These are phyloP conservation scores for Brenthis daphne DNA, from an alignment of 2,888 invertebrate species.

Conservation along the genomic window DNA sequence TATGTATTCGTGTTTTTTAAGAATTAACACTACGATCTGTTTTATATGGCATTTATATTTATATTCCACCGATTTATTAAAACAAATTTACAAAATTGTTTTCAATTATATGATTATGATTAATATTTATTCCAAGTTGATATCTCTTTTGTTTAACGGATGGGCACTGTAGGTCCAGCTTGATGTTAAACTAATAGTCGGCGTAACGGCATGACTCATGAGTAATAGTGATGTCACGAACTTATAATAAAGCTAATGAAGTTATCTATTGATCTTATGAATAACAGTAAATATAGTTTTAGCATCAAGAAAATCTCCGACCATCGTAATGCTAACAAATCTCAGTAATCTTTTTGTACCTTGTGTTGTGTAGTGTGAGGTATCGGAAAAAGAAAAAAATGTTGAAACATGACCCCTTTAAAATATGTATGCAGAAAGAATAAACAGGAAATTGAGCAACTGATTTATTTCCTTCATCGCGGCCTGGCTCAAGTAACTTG, in stretches of 20 bases:
- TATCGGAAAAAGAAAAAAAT: not conserved
- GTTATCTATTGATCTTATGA: not conserved
- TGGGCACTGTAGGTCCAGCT: constrained; percentile 14
- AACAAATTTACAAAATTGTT: not conserved
- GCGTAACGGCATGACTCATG: constrained; percentile 11
- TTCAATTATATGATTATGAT: not conserved
- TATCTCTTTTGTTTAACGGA: constrained; percentile 7
- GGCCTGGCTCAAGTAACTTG: constrained; percentile 4
- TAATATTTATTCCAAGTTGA: not conserved
- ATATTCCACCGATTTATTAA: constrained; percentile 16
- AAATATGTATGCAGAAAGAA: constrained; percentile 8
- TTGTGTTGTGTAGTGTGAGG: not conserved
- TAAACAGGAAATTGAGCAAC: constrained; percentile 18
- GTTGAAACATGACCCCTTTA: constrained; percentile 18
- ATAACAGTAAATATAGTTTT: constrained; percentile 4
- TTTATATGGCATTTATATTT: constrained; percentile 11
- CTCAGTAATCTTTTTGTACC: not conserved
- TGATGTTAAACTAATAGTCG: constrained; percentile 8
- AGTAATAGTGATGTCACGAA: constrained; percentile 10
- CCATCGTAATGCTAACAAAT: not conserved
- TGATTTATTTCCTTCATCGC: constrained; percentile 17
- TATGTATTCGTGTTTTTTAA: constrained; percentile 1
- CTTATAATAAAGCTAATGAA: not conserved
- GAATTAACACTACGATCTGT: not conserved
- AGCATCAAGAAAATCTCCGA: constrained; percentile 6